Percentiles rank a stretch among this genome's conserved stretches.
Conservation (phyloP, 2,113 vertebrate genomes). For the Scolopax mira region DNA sequence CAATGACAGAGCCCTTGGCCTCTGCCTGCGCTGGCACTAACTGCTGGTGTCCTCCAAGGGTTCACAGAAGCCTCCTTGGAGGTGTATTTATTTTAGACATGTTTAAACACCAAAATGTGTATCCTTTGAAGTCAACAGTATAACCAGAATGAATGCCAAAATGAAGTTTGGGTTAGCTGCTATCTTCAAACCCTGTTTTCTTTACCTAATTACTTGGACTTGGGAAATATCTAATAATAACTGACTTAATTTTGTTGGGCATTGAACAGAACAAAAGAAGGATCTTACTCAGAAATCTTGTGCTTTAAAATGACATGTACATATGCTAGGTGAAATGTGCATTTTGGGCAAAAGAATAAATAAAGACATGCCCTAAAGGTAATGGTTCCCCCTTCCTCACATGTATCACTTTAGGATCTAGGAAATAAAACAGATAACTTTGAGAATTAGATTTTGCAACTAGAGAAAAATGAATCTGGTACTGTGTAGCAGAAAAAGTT, state of each 20-base stretch:
- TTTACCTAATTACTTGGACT: neutral
- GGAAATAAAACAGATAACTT: neutral
- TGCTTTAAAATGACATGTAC: neutral
- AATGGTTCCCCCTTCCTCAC: neutral
- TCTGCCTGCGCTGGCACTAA: neutral
- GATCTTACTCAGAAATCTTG: neutral
- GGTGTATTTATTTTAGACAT: neutral
- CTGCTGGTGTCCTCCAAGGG: neutral
- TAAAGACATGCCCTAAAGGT: neutral
- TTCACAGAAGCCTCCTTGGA: neutral
- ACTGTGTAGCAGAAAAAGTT: neutral
- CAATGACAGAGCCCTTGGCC: neutral
- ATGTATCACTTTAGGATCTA: neutral
- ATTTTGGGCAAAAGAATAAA: neutral
- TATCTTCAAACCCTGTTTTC: neutral
- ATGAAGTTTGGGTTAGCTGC: neutral
- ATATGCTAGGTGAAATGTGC: neutral
- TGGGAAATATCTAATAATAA: neutral
- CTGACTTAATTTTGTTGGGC: neutral
- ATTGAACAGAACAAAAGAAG: neutral
- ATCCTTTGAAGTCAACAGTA: neutral
- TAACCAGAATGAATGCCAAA: neutral
- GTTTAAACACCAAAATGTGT: neutral
- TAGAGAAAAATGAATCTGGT: neutral
- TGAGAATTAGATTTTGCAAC: neutral